Evolutionary conservation across 1,140 invertebrate genomes (phyloP), one percentile per base, ranked within the genome.

Genomic region (Triops cancriformis): DNA sequence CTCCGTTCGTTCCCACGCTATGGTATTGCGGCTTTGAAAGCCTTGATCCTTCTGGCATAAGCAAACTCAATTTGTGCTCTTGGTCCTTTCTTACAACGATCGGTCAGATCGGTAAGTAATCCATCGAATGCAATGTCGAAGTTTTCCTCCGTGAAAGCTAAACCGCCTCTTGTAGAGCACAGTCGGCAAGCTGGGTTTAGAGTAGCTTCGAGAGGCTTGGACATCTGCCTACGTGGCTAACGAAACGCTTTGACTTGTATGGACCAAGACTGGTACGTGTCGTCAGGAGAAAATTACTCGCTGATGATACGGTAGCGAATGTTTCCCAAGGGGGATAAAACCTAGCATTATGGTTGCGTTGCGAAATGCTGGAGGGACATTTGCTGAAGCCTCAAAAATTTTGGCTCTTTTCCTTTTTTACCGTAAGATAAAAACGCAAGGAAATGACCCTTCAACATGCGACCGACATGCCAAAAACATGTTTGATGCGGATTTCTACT

Each of bases 281-380:
- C 51, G 51, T 64, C 51, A n/a, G 51, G 23, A 23, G n/a, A 64
- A 64, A 64, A 64, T 64, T 18, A 64, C 51, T 64, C 51, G 51
- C 23, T 64, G 51, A 64, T 64, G 51, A 64, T 64, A 64, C 23
- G 23, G 51, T 64, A 64, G 10, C 51, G n/a, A 64, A 64, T 18
- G 18, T 64, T 64, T 64, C 51, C 51, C 23, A 64, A 18, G 3
- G 51, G 51, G 10, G 51, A 64, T 64, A 64, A n/a, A 64, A n/a
- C 51, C 51, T 23, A 64, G 7, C 51, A 23, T 64, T 64, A 64
- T 64, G 23, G 51, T 64, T 64, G 18, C 18, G 51, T 64, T 64
- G 51, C 51, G 51, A 64, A 64, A 64, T 64, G n/a, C 51, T 64
- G 10, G 51, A 64, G 51, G 51, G 51, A 64, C 51, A 64, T 64